Evolutionary conservation across 2,113 vertebrate genomes (phyloP).

Genomic region (Ascaphus truei): DNA sequence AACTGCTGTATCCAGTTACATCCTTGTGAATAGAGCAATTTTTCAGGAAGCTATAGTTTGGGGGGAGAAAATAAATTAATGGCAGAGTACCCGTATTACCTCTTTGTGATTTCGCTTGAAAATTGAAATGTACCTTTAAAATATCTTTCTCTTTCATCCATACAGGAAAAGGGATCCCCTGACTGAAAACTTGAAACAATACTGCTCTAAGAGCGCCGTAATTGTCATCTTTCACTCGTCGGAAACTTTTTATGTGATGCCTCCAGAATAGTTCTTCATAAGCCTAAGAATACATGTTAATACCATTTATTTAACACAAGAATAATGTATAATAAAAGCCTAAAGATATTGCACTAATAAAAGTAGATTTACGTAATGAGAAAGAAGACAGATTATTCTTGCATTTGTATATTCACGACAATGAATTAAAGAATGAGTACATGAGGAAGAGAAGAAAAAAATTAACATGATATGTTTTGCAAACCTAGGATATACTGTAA

Average conservation of each 20-base stretch:
- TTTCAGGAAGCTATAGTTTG: slow-evolving; percentile 67
- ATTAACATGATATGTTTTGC: too few relatives aligned
- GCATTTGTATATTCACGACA: too few relatives aligned
- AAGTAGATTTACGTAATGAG: too few relatives aligned
- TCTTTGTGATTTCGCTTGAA: background rate
- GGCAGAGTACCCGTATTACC: background rate
- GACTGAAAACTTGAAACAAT: slow-evolving; percentile 70
- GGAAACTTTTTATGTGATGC: slow-evolving; percentile 58
- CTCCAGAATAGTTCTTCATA: slow-evolving; percentile 63
- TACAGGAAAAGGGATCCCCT: slow-evolving; percentile 62
- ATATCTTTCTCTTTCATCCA: slow-evolving; percentile 77
- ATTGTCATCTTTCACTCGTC: slow-evolving; percentile 62
- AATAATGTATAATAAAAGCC: too few relatives aligned
- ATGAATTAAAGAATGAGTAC: too few relatives aligned
- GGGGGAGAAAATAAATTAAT: slow-evolving; percentile 16
- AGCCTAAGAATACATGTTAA: too few relatives aligned
- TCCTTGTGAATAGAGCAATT: slow-evolving; percentile 74
- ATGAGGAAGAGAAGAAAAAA: too few relatives aligned
- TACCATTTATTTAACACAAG: too few relatives aligned
- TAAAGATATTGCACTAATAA: too few relatives aligned
- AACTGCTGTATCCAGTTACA: slow-evolving; percentile 81
- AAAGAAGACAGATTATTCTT: too few relatives aligned
- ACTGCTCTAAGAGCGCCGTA: slow-evolving; percentile 63
- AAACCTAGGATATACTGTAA: too few relatives aligned
- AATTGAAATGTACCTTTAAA: slow-evolving; percentile 56